These are phyloP conservation scores for Cyanoderma ruficeps DNA, from an alignment of 2,113 vertebrate genomes.

Conservation along the genomic window DNA sequence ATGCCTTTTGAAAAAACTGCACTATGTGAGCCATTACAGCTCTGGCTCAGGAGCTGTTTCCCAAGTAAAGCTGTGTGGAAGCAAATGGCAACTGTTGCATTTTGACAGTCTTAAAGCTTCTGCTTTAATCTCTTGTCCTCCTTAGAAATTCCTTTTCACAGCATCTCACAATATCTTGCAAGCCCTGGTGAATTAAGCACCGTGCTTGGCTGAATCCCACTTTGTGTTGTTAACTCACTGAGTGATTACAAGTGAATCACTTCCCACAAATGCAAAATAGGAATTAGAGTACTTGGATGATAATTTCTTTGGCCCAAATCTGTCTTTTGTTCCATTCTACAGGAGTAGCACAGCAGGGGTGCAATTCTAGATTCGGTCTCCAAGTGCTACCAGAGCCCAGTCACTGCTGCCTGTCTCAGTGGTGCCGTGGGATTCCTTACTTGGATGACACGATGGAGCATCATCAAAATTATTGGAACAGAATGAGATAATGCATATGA, in stretches of 20 bases:
- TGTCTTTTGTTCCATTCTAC: neutral
- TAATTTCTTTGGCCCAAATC: neutral
- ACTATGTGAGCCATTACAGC: neutral
- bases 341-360: neutral
- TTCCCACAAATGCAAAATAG: neutral
- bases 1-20: conserved; percentile 12
- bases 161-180: neutral
- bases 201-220: neutral
- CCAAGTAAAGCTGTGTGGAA: neutral
- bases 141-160: neutral
- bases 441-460: neutral
- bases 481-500: neutral
- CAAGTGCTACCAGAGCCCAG: neutral
- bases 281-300: neutral
- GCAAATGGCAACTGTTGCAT: neutral
- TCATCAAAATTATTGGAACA: neutral
- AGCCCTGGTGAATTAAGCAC: neutral
- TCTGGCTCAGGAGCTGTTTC: neutral
- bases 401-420: neutral
- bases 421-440: neutral
- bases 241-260: neutral
- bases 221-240: neutral
- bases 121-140: neutral
- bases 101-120: neutral
- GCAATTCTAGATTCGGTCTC: neutral